Evolutionary conservation across 2,113 vertebrate species (phyloP).

Genomic region (Lichenostomus cassidix): DNA sequence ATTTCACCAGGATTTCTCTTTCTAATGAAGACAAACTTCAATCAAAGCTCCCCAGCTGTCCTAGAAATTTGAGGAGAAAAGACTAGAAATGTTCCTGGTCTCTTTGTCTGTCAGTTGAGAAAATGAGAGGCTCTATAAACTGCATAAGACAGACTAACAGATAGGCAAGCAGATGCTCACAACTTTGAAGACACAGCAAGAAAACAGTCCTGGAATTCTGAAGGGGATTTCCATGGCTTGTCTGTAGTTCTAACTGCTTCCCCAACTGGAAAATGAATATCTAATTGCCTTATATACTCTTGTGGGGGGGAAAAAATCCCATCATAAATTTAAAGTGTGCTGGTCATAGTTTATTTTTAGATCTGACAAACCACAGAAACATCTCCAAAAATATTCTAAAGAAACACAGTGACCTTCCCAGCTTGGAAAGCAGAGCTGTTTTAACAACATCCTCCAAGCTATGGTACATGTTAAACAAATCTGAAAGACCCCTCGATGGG

Average conservation of each 20-base stretch:
- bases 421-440: background rate
- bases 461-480: background rate
- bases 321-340: constrained; percentile 9
- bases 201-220: background rate
- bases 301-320: background rate
- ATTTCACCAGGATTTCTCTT: background rate
- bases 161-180: background rate
- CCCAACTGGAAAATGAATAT: background rate
- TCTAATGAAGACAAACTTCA: background rate
- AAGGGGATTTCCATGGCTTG: background rate
- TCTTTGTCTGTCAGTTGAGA: background rate
- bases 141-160: background rate
- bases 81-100: background rate
- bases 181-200: background rate
- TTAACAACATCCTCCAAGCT: background rate
- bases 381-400: constrained; percentile 51
- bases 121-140: background rate
- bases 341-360: constrained; percentile 52
- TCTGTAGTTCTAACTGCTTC: background rate
- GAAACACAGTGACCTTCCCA: constrained; percentile 31
- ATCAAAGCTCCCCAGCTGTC: background rate
- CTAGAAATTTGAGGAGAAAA: background rate
- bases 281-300: background rate
- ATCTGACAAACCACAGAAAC: constrained; percentile 46
- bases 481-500: rapidly evolving